These are phyloP conservation scores for Heliocidaris tuberculata DNA, from an alignment of 35 echinoderm and acorn worm genomes.

Conservation along the genomic window DNA sequence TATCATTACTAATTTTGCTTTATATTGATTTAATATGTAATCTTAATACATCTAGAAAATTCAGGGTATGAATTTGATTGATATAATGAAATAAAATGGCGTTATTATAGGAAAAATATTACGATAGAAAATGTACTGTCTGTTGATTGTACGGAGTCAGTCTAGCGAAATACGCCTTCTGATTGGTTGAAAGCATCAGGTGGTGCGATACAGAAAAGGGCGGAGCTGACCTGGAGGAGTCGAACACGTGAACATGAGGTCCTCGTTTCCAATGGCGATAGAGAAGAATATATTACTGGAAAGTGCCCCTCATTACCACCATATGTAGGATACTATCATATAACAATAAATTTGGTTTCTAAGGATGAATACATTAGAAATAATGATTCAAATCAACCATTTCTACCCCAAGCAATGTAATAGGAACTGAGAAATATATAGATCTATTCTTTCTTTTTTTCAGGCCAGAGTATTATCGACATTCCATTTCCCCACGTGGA, in stretches of 20 bases:
- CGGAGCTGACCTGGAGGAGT: neutral
- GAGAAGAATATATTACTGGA: neutral
- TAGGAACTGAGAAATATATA: too few species aligned
- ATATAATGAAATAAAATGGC: neutral
- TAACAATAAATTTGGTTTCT: neutral
- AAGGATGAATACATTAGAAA: too few species aligned
- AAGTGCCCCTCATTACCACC: neutral
- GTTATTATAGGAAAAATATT: neutral
- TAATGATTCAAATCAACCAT: too few species aligned
- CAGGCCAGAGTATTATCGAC: too few species aligned
- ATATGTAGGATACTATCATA: neutral
- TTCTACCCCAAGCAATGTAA: too few species aligned
- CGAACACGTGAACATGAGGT: conserved; percentile 6
- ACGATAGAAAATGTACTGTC: neutral
- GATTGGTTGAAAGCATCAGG: conserved; percentile 6
- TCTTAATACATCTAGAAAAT: neutral
- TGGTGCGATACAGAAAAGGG: neutral
- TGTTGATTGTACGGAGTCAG: neutral
- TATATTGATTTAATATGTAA: neutral
- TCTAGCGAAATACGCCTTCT: neutral
- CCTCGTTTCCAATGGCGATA: neutral
- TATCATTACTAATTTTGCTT: neutral
- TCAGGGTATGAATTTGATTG: neutral
- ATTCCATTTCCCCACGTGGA: neutral
- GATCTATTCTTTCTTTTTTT: too few species aligned